A percentile compares a stretch with the other conserved stretches of the same genome.
phyloP scores from a whole-genome alignment of 1,140 invertebrate genomes.

The Trichoplusia ni region DNA sequence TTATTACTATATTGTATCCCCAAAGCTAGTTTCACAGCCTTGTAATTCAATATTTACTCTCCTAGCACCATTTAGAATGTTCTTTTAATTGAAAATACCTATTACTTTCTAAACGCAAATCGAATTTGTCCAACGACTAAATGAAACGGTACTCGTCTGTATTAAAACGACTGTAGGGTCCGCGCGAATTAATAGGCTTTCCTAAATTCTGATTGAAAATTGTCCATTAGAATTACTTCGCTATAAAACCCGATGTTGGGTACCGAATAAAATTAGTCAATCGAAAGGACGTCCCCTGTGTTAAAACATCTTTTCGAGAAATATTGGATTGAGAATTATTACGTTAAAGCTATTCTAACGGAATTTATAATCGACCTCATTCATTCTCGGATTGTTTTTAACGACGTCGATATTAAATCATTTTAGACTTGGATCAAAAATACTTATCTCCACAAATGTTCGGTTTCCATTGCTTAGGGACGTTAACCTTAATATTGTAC shows the following conservation, averaged over 20 bases:
- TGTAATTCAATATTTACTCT: no score
- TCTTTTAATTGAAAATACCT: neutral
- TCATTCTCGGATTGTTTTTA: no score
- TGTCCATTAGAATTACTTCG: slow-evolving; percentile 16
- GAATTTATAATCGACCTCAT: no score
- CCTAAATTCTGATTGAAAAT: slow-evolving; percentile 28
- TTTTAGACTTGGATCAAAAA: no score
- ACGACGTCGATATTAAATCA: no score
- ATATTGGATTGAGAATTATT: no score
- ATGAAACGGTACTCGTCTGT: neutral
- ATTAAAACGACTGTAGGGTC: neutral
- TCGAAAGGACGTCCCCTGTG: neutral
- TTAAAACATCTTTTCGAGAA: neutral
- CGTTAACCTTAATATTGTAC: no score
- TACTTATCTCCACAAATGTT: no score
- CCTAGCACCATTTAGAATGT: neutral
- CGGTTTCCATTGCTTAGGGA: no score
- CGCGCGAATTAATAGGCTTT: slow-evolving; percentile 16
- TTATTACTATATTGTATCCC: no score
- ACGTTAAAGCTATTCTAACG: no score
- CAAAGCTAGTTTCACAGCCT: no score
- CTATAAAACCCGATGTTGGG: slow-evolving; percentile 1
- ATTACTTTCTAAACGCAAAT: neutral
- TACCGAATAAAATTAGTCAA: slow-evolving; percentile 1
- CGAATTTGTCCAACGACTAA: neutral